Base-by-base conservation (phyloP, 2,113 vertebrate genomes). In the Campylorhamphus procurvoides region DNA sequence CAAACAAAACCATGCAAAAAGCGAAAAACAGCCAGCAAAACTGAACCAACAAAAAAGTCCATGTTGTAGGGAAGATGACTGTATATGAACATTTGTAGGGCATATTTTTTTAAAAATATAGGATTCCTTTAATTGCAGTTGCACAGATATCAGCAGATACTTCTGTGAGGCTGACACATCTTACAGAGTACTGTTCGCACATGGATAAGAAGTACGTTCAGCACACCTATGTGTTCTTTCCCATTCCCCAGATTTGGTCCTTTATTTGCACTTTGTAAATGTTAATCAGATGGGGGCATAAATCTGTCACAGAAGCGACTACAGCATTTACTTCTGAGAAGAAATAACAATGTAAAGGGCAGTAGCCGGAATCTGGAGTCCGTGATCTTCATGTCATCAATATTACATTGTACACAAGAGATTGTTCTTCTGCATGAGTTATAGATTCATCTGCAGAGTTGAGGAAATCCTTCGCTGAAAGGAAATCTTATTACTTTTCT, bases 1-100 rank as follows among this genome's bases (percentile, higher is more conserved):
- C 20, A 47, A 47, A 47, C 20, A 22, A 47, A 47, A 47, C 49
- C 49, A 14, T 3, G 19, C 18, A 20, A 56, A 72, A 66, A n/a
- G 5, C 6, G 67, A 73, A 64, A 39, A 33, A 1, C 0, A 0
- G 4, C 23, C 8, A 40, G 27, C 10, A 25, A 20, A 66, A 66
- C 10, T 1, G 11, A 28, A 22, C 3, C 23, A 55, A 37, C 14
- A 35, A 4, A 67, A 63, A 50, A 72, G 3, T 7, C 33, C 19
- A 19, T 59, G 5, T 6, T 63, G 25, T 40, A 64, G 50, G 17
- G 71, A 84, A 81, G 10, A 17, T 19, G 18, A 18, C 23, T 13
- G 7, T 56, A 13, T 3, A 19, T 25, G 7, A 63, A 68, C 3
- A 63, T 50, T 77, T 80, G 1, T 27, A 47, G 13, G 23, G 52